A percentile compares a stretch with the other conserved stretches of the same genome.
These are phyloP conservation scores for Cynopterus sphinx DNA, from an alignment of 2,797 vertebrate species.

Conservation along the genomic window DNA sequence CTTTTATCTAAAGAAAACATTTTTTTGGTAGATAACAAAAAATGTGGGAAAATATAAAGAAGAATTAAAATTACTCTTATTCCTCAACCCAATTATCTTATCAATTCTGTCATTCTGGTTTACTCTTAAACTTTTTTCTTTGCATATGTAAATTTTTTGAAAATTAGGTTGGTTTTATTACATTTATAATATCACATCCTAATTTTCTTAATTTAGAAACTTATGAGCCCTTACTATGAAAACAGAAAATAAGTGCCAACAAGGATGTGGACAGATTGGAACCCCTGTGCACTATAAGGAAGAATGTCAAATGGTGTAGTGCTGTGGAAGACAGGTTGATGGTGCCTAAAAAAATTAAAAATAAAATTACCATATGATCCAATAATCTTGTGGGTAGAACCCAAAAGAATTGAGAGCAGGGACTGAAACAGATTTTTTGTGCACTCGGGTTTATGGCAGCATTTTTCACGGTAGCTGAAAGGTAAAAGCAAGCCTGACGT, in stretches of 20 bases:
- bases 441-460: no score
- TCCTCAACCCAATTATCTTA: not conserved
- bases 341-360: not conserved
- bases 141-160: not conserved
- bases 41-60: not conserved
- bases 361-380: not conserved
- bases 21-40: not conserved
- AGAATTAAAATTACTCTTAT: not conserved
- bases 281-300: not conserved
- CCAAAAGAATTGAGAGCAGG: not conserved
- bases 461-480: not conserved
- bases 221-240: not conserved
- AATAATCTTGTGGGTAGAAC: not conserved
- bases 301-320: not conserved
- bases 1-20: not conserved
- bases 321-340: not conserved
- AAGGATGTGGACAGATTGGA: not conserved
- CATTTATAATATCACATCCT: not conserved
- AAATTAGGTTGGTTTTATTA: not conserved
- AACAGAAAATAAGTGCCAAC: not conserved
- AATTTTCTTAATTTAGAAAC: not conserved
- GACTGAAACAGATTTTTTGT: not conserved
- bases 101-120: not conserved
- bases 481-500: not conserved
- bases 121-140: constrained; percentile 11